These are phyloP conservation scores for Drosophila colorata DNA, from an alignment of 2,888 invertebrate species.

Conservation along the genomic window DNA sequence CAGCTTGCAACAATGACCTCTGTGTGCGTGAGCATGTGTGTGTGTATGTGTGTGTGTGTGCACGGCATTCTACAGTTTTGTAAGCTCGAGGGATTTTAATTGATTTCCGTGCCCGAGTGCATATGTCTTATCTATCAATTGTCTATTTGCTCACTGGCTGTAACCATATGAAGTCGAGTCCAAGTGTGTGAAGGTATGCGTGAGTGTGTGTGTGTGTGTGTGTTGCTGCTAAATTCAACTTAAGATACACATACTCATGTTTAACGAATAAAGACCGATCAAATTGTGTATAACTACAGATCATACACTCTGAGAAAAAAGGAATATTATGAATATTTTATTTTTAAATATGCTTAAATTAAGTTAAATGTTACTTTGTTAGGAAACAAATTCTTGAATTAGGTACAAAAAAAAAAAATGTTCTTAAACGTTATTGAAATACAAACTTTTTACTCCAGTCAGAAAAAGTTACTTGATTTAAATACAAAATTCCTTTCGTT, in stretches of 20 bases:
- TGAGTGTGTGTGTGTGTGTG: constrained; percentile 11
- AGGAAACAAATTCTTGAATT: too few relatives aligned
- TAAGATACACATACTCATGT: not conserved
- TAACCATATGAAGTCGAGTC: constrained; percentile 17
- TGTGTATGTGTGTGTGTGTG: constrained; percentile 8
- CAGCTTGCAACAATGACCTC: constrained; percentile 61
- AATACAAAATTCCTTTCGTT: too few relatives aligned
- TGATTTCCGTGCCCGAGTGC: constrained; percentile 82
- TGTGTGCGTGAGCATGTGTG: constrained; percentile 2
- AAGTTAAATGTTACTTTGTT: not conserved
- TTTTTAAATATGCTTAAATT: too few relatives aligned
- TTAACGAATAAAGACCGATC: not conserved
- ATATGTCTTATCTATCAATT: constrained; percentile 71
- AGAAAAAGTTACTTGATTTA: too few relatives aligned
- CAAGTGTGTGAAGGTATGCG: constrained; percentile 6
- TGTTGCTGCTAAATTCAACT: constrained; percentile 17
- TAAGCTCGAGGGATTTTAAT: constrained; percentile 79
- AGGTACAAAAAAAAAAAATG: too few relatives aligned
- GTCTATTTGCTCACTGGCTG: constrained; percentile 48
- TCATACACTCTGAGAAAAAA: not conserved
- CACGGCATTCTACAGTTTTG: constrained; percentile 44
- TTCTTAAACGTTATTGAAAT: too few relatives aligned
- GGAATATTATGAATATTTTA: too few relatives aligned
- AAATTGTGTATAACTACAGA: not conserved
- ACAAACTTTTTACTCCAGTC: too few relatives aligned